phyloP scores from a whole-genome alignment of 2,113 vertebrate genomes.

The pig (Sus scrofa) region DNA sequence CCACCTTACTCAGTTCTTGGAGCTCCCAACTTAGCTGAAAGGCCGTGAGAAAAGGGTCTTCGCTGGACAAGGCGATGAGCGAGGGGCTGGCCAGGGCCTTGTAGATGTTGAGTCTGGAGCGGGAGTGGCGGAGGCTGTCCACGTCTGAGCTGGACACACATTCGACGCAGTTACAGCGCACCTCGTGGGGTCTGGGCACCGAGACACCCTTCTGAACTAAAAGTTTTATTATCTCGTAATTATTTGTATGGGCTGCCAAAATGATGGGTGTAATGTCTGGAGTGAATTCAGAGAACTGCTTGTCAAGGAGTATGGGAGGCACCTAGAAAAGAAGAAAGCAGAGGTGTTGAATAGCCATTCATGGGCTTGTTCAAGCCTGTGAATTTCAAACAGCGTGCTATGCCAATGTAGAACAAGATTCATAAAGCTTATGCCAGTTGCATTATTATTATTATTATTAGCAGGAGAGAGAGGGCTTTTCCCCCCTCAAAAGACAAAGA shows the following conservation, averaged over 20 bases:
- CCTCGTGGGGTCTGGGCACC: conserved; percentile 95
- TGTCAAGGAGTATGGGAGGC: conserved; percentile 95
- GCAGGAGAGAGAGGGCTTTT: not conserved
- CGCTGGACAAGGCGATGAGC: conserved; percentile 95
- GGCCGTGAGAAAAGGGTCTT: conserved; percentile 98
- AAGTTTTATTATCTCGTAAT: conserved; percentile 98
- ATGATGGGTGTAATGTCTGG: conserved; percentile 99
- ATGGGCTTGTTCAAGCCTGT: not conserved
- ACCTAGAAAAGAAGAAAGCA: conserved; percentile 88
- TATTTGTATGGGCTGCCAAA: conserved; percentile 98
- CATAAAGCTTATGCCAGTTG: not conserved
- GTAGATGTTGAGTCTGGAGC: conserved; percentile 98
- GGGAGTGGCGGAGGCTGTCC: conserved; percentile 96
- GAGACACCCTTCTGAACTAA: conserved; percentile 97
- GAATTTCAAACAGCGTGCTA: not conserved
- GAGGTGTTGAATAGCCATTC: not conserved
- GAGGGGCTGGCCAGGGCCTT: conserved; percentile 96
- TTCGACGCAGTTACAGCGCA: conserved; percentile 96
- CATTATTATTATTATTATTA: not conserved
- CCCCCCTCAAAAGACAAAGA: not conserved
- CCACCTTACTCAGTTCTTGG: conserved; percentile 96
- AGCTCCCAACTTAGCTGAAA: conserved; percentile 99
- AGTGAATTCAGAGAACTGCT: conserved; percentile 98
- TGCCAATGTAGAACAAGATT: not conserved
- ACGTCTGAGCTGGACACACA: conserved; percentile 96